phyloP scores from a whole-genome alignment of 2,888 invertebrate genomes.

The Lypha dubia region DNA sequence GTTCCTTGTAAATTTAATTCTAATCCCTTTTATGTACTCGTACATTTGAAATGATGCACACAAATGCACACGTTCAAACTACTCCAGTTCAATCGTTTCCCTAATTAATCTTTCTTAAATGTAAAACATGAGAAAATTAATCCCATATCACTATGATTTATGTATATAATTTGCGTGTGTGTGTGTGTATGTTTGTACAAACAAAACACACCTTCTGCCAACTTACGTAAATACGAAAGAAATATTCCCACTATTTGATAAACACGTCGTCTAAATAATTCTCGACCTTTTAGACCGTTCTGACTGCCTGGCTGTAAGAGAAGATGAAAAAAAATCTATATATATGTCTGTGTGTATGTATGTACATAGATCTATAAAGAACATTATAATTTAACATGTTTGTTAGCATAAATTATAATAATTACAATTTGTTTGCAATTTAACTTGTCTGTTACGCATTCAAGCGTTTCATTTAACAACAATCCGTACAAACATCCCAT shows the following conservation, averaged over 20 bases:
- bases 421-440: slow-evolving; percentile 71
- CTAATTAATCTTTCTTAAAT: slow-evolving; percentile 54
- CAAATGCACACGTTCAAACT: background rate
- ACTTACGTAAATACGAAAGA: slow-evolving; percentile 52
- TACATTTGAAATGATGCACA: slow-evolving; percentile 4
- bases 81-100: slow-evolving; percentile 39
- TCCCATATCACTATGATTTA: slow-evolving; percentile 48
- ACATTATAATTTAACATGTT: slow-evolving; percentile 68
- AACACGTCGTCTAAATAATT: slow-evolving; percentile 23
- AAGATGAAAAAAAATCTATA: background rate
- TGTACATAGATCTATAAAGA: slow-evolving; percentile 14
- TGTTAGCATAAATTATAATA: slow-evolving; percentile 72
- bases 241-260: slow-evolving; percentile 56
- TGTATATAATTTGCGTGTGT: slow-evolving; percentile 37
- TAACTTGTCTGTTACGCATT: slow-evolving; percentile 70
- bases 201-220: slow-evolving; percentile 58
- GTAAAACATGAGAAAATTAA: slow-evolving; percentile 32
- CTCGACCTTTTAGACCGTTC: background rate
- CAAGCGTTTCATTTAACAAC: slow-evolving; percentile 52
- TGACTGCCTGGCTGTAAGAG: background rate
- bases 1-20: slow-evolving; percentile 1
- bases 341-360: too few relatives aligned
- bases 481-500: slow-evolving; percentile 14
- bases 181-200: slow-evolving; percentile 10
- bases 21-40: slow-evolving; percentile 8